A percentile compares a stretch with the other conserved stretches of the same genome.
These are phyloP conservation scores for Scaptodrosophila latifasciaeformis DNA, from an alignment of 2,888 invertebrate genomes.

Conservation along the genomic window DNA sequence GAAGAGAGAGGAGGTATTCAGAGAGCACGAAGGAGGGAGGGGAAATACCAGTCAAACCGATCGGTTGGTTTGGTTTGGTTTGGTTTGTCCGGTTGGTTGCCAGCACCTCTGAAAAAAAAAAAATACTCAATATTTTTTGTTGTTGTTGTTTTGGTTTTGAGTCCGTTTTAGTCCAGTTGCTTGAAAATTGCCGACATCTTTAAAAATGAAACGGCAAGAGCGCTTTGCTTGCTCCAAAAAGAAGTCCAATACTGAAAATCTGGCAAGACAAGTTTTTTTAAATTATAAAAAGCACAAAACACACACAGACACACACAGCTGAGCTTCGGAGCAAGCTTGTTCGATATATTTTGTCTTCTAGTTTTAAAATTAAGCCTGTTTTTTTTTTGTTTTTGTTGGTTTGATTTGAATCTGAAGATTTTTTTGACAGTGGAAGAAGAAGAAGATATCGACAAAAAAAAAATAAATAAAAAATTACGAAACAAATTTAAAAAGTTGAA, in stretches of 20 bases:
- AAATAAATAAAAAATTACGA: constrained; percentile 1
- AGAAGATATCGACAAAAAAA: constrained; percentile 39
- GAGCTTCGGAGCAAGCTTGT: constrained; percentile 18
- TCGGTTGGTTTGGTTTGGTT: constrained; percentile 25
- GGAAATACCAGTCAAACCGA: constrained; percentile 52
- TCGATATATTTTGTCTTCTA: neutral
- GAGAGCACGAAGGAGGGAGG: constrained; percentile 35
- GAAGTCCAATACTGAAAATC: constrained; percentile 60
- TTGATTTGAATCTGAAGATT: constrained; percentile 28
- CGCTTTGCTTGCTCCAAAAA: constrained; percentile 43
- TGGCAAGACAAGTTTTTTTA: constrained; percentile 64
- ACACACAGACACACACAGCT: too few relatives aligned
- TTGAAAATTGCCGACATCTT: constrained; percentile 47
- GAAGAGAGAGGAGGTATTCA: constrained; percentile 23
- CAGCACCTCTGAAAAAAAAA: too few relatives aligned
- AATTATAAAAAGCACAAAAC: neutral
- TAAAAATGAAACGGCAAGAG: constrained; percentile 7
- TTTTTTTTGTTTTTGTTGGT: constrained; percentile 36
- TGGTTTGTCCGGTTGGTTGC: constrained; percentile 2
- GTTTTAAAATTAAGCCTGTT: constrained; percentile 39
- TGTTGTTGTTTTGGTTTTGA: constrained; percentile 35
- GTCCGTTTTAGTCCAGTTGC: constrained; percentile 64
- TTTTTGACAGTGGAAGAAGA: constrained; percentile 12
- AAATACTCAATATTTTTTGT: constrained; percentile 6
- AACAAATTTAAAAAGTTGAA: constrained; percentile 27